phyloP scores from a whole-genome alignment of 2,888 invertebrate genomes.

The Sphaeridia pumilis region DNA sequence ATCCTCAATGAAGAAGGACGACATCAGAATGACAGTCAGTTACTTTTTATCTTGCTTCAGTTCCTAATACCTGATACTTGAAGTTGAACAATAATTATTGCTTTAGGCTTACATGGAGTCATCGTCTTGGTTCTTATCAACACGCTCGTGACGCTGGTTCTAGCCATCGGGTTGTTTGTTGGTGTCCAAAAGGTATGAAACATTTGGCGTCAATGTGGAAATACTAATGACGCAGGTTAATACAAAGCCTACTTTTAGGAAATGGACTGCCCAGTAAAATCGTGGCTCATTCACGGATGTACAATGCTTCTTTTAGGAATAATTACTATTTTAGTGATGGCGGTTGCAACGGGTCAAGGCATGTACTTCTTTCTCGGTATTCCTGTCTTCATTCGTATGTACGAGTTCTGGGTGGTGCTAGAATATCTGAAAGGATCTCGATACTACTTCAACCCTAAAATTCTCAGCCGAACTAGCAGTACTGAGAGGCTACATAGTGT shows the following conservation, averaged over 20 bases:
- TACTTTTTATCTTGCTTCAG: background rate
- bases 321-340: conserved; percentile 28
- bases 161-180: conserved; percentile 28
- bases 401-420: conserved; percentile 34
- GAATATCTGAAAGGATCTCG: conserved; percentile 29
- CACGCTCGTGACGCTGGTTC: conserved; percentile 24
- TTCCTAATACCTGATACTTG: background rate
- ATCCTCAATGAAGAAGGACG: conserved; percentile 3
- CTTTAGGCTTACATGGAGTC: conserved; percentile 27
- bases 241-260: conserved; percentile 26
- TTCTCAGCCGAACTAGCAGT: conserved; percentile 24
- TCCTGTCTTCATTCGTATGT: conserved; percentile 25
- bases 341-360: conserved; percentile 24
- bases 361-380: conserved; percentile 21
- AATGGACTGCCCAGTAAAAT: conserved; percentile 32
- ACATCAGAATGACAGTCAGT: conserved; percentile 14
- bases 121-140: conserved; percentile 29
- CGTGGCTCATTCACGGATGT: conserved; percentile 33
- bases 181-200: conserved; percentile 29
- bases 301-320: conserved; percentile 27
- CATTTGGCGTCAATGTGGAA: background rate
- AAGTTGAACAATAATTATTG: conserved; percentile 1
- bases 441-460: conserved; percentile 24
- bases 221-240: background rate
- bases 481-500: conserved; percentile 33